A percentile compares a stretch with the other conserved stretches of the same genome.
These are phyloP conservation scores for Tiliqua scincoides DNA, from an alignment of 2,113 vertebrate genomes.

Conservation along the genomic window DNA sequence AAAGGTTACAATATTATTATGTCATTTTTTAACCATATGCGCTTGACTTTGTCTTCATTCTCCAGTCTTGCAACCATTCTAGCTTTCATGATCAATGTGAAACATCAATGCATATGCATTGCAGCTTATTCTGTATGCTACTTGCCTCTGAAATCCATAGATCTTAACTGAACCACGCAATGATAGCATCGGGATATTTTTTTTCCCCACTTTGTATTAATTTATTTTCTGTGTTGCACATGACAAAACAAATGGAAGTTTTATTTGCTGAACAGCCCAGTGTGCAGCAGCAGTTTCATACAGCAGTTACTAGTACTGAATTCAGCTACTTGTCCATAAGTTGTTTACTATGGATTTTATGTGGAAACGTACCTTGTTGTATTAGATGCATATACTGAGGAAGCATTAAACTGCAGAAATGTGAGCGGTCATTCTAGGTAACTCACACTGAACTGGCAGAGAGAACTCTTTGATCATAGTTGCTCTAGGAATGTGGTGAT, in stretches of 20 bases:
- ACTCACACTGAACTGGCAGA: background rate
- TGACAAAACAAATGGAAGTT: background rate
- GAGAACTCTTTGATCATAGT: background rate
- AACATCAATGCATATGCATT: background rate
- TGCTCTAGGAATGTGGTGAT: background rate
- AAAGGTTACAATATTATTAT: constrained; percentile 29
- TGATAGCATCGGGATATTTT: background rate
- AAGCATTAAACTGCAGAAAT: background rate
- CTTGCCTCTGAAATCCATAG: constrained; percentile 32
- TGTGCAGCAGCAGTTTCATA: background rate
- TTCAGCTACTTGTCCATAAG: background rate
- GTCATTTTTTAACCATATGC: background rate
- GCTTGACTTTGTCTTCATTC: constrained; percentile 18
- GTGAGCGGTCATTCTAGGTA: background rate
- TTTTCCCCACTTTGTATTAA: constrained; percentile 11
- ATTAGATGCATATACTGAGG: background rate
- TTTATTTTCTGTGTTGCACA: background rate
- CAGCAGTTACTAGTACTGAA: background rate
- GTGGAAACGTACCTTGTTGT: background rate
- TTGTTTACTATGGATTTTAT: background rate
- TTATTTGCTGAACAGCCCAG: background rate
- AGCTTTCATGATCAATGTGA: background rate
- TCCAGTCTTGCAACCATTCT: constrained; percentile 1
- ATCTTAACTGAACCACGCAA: constrained; percentile 20
- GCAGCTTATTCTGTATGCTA: background rate